A percentile compares a stretch with the other conserved stretches of the same genome.
Evolutionary conservation across 2,888 invertebrate species (phyloP).

Genomic region (Zonitis immaculata): DNA sequence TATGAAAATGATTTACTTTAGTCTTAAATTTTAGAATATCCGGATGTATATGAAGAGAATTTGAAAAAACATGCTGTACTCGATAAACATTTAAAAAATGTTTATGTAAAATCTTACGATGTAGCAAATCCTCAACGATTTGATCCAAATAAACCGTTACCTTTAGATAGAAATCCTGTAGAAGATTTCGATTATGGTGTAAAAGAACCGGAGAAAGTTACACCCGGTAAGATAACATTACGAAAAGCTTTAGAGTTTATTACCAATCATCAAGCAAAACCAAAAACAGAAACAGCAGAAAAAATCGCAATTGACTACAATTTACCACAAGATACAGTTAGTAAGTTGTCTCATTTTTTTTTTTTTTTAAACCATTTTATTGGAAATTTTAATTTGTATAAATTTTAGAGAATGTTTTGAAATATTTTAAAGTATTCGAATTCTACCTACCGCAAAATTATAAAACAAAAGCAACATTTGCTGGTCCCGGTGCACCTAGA

Average conservation of each 20-base stretch:
- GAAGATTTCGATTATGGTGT: slow-evolving; percentile 63
- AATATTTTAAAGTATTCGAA: slow-evolving; percentile 64
- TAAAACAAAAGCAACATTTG: slow-evolving; percentile 38
- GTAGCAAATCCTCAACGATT: slow-evolving; percentile 43
- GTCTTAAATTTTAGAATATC: no score
- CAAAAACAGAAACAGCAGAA: slow-evolving; percentile 53
- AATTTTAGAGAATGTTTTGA: slow-evolving; percentile 37
- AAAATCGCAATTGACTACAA: slow-evolving; percentile 67
- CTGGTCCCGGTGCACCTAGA: slow-evolving; percentile 39
- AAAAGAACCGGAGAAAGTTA: slow-evolving; percentile 58
- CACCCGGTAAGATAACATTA: slow-evolving; percentile 63
- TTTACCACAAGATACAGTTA: slow-evolving; percentile 58
- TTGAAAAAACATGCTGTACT: slow-evolving; percentile 59
- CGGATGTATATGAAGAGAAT: slow-evolving; percentile 58
- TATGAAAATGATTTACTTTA: no score
- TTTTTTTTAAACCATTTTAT: no score
- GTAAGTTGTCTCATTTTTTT: slow-evolving; percentile 43
- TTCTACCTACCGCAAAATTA: slow-evolving; percentile 57
- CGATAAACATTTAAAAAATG: slow-evolving; percentile 61
- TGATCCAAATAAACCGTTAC: slow-evolving; percentile 54
- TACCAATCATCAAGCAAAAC: slow-evolving; percentile 59
- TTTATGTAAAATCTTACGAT: slow-evolving; percentile 65
- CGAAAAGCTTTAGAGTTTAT: slow-evolving; percentile 62
- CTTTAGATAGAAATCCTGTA: slow-evolving; percentile 52
- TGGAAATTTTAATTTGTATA: no score